Percentiles rank a stretch among this genome's conserved stretches.
phyloP scores from a whole-genome alignment of 2,888 invertebrate species.

The Macrosoma leucophasiata region DNA sequence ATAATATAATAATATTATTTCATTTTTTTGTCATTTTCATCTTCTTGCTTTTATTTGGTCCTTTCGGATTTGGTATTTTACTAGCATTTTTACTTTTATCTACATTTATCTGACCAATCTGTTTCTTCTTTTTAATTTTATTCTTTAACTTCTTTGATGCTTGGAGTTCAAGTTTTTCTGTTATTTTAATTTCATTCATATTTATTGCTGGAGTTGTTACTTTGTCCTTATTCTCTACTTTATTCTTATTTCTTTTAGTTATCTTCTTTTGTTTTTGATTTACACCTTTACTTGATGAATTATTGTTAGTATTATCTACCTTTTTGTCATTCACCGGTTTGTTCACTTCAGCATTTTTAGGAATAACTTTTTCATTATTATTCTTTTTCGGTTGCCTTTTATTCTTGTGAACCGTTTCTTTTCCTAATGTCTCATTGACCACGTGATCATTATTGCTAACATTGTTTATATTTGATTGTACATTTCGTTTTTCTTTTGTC shows the following conservation, averaged over 20 bases:
- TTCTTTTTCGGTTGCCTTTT: conserved; percentile 12
- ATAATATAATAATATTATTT: too few relatives aligned
- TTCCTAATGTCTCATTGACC: conserved; percentile 1
- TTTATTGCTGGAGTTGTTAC: conserved; percentile 27
- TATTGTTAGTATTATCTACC: conserved; percentile 27
- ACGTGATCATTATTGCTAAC: background rate
- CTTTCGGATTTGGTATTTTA: conserved; percentile 20
- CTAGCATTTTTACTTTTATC: conserved; percentile 32
- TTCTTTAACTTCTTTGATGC: conserved; percentile 55
- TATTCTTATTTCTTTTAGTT: conserved; percentile 35
- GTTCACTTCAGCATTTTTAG: background rate
- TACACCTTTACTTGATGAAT: conserved; percentile 13
- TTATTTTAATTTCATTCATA: conserved; percentile 38
- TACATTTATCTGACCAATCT: conserved; percentile 48
- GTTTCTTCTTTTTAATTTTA: conserved; percentile 50
- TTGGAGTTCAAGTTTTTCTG: conserved; percentile 40
- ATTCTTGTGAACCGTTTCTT: background rate
- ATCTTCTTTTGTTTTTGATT: conserved; percentile 18
- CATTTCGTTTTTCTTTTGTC: conserved; percentile 13
- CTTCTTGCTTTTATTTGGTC: conserved; percentile 26
- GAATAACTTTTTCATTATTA: background rate
- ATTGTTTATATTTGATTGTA: background rate
- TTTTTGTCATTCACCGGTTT: conserved; percentile 33
- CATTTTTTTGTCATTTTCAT: conserved; percentile 39
- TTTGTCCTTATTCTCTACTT: conserved; percentile 20